Base-by-base conservation (phyloP, 2,113 vertebrate genomes). In the Hymenochirus boettgeri region DNA sequence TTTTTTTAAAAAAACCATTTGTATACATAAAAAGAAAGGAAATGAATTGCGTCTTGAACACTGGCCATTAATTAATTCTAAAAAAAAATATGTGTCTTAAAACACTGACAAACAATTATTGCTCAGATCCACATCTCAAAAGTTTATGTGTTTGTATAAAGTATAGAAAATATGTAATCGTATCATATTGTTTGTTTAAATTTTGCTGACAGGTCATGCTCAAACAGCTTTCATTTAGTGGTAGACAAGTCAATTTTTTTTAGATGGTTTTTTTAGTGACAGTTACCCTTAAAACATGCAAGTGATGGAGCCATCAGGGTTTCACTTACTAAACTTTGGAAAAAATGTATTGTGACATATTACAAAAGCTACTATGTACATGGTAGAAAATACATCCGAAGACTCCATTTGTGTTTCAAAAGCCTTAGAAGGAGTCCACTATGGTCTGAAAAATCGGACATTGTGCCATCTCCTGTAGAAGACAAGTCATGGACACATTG, bases 141-240 rank as follows among this genome's bases (percentile, higher is more conserved):
- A n/a, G n/a, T n/a, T n/a, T 76, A 76, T 74, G 82, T 73, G 76
- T 72, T n/a, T 77, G 77, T 79, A 59, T 67, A 22, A 21, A 48
- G 57, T 24, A 50, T 42, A 77, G 79, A 82, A 86, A 79, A 78
- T 76, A 82, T 80, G 37, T 21, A 33, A 48, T 61, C 35, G 80
- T 78, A 82, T 76, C 80, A 81, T 78, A 76, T 81, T 77, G 76
- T 88, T 79, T 87, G 80, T 84, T 83, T 83, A 81, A 85, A 77
- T n/a, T 3, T 5, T 78, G 89, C 93, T 96, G 95, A 93, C 93
- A 91, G 84, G 89, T 87, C 93, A 92, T 95, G 94, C 93, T 85
- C 80, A 89, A 80, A 77, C n/a, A n/a, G n/a, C 63, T 84, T 81
- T 77, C 65, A 71, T 79, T 84, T 71, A 79, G 74, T 70, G 77